Base-by-base conservation (phyloP, 2,888 invertebrate species). In the Ophonus ardosiacus region DNA sequence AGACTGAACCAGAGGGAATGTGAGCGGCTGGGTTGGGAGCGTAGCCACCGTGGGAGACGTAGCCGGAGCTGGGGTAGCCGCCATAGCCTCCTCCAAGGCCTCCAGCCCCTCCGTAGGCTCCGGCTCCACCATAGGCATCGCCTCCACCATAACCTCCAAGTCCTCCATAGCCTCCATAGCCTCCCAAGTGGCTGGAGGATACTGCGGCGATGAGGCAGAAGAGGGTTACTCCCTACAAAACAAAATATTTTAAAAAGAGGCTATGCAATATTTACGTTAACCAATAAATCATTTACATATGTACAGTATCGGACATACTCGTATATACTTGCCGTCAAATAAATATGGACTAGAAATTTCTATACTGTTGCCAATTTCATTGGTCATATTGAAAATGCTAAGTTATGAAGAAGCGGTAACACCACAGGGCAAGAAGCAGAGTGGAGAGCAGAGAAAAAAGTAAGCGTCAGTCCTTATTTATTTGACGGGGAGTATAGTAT, bases 11-110 rank as follows among this genome's bases (percentile, higher is more conserved):
- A n/a, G 85, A 85, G 6, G 85, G 80, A n/a, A 85, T 80, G 63
- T 85, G 85, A 7, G 85, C 85, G 43, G 85, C 85, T 24, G 85
- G 85, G 59, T 85, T 85, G 38, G 84, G 84, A n/a, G 84, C 84
- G 43, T 83, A 84, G n/a, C 78, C 84, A n/a, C 10, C 59, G 56
- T 63, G 40, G 38, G 15, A 56, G 31, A 78, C 61, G 57, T 57
- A 43, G 7, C 76, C 83, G 56, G 43, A 56, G 56, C 79, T 78
- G n/a, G 63, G 56, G 56, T 84, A 65, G 17, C 78, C 56, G 8
- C 76, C 63, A 0, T 63, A 78, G 17, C 63, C 5, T 6, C 31
- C 31, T 31, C 5, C 31, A 31, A 31, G 31, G 78, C 63, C 24
- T 17, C 65, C 18, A 84, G 40, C 24, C 1, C 24, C 43, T 7